Evolutionary conservation across 2,797 vertebrate genomes (phyloP).

Genomic region (Tenualosa thibaudeaui): DNA sequence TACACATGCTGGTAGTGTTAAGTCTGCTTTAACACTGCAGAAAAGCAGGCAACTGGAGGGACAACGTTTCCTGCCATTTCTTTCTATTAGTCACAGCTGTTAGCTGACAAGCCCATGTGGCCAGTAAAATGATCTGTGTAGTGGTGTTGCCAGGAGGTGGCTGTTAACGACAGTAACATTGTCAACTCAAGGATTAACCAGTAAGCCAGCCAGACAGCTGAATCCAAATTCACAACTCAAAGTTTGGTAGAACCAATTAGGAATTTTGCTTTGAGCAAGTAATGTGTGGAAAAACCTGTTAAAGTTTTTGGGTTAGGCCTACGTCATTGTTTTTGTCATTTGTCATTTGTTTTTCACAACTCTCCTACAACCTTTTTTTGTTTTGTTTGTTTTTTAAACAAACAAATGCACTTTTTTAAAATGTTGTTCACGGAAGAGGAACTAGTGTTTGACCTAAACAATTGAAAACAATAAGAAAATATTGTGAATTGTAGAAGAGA

Average conservation of each 20-base stretch:
- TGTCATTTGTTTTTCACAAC: no score
- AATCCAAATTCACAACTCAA: background rate
- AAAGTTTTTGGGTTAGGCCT: background rate
- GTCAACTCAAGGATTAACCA: background rate
- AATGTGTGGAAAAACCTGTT: background rate
- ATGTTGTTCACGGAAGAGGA: no score
- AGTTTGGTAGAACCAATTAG: background rate
- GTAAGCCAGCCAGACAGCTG: background rate
- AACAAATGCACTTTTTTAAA: no score
- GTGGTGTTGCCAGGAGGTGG: background rate
- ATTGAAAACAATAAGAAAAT: background rate
- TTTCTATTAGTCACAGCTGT: background rate
- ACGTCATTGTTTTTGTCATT: no score
- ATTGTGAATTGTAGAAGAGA: background rate
- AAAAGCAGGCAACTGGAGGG: background rate
- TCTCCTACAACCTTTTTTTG: no score
- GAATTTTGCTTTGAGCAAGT: background rate
- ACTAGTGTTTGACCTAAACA: background rate
- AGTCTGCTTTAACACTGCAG: background rate
- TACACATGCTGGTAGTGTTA: no score
- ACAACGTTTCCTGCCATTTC: background rate
- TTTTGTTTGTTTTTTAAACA: no score
- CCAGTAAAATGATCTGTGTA: background rate
- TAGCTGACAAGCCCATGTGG: background rate
- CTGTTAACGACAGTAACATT: background rate